These are phyloP conservation scores for Lipophrys pholis DNA, from an alignment of 2,113 vertebrate genomes.

Conservation along the genomic window DNA sequence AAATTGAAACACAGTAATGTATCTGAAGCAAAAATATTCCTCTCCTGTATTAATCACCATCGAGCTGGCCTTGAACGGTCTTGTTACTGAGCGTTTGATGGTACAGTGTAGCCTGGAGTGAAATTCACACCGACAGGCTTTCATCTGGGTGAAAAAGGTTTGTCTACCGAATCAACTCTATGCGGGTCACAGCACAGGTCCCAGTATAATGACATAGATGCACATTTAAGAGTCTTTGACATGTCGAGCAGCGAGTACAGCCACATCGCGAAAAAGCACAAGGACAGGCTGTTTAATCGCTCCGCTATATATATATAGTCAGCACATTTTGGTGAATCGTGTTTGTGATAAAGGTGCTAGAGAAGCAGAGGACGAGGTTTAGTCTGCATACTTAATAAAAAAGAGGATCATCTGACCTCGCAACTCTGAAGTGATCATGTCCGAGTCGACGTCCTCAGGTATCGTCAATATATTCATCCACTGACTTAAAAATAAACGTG, in stretches of 20 bases:
- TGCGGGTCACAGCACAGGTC: constrained; percentile 12
- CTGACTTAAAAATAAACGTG: no score
- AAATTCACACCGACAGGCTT: not conserved
- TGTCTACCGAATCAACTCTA: not conserved
- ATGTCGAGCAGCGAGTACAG: not conserved
- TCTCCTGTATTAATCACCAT: no score
- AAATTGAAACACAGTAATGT: no score
- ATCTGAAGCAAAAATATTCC: no score
- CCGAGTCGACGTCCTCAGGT: not conserved
- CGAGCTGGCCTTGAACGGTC: no score
- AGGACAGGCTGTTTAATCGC: not conserved
- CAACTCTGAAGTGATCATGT: no score
- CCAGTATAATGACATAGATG: not conserved
- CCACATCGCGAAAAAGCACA: not conserved
- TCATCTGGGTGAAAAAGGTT: constrained; percentile 6
- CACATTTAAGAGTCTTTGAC: constrained; percentile 16
- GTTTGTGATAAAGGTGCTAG: no score
- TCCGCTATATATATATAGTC: not conserved
- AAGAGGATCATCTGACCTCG: not conserved
- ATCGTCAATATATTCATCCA: no score
- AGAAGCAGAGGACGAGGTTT: not conserved
- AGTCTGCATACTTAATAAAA: not conserved
- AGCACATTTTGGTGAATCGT: not conserved
- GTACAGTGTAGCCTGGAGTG: no score
- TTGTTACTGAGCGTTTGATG: no score